These are phyloP conservation scores for Chrysotoxum bicinctum DNA, from an alignment of 2,888 invertebrate species.

Conservation along the genomic window DNA sequence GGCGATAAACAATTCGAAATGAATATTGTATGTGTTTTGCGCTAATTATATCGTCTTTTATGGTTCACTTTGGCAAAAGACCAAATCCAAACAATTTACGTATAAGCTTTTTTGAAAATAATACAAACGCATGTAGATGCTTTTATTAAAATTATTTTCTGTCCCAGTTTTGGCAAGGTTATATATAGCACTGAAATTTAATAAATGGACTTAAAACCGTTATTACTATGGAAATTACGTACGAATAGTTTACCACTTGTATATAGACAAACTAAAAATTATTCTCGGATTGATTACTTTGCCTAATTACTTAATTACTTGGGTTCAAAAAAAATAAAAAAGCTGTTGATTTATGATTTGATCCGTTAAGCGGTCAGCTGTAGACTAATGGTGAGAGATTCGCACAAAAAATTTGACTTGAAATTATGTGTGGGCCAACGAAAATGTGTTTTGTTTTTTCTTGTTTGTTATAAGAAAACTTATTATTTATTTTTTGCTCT, in stretches of 20 bases:
- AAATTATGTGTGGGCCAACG: constrained; percentile 61
- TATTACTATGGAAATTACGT: background rate
- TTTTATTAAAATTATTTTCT: background rate
- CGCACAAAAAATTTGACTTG: constrained; percentile 62
- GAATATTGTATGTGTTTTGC: background rate
- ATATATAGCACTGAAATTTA: background rate
- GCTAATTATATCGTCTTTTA: constrained; percentile 9
- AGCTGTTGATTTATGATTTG: constrained; percentile 60
- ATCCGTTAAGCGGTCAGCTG: constrained; percentile 66
- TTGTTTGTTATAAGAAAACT: constrained; percentile 27
- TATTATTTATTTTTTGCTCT: constrained; percentile 25
- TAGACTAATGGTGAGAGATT: constrained; percentile 64
- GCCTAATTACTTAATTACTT: background rate
- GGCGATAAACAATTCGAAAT: background rate
- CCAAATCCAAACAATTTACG: background rate
- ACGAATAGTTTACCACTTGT: background rate
- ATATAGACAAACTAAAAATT: background rate
- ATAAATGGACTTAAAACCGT: background rate
- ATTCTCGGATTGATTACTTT: background rate
- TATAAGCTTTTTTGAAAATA: background rate
- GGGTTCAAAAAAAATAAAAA: constrained; percentile 30
- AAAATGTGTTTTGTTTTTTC: constrained; percentile 36
- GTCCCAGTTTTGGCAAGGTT: background rate
- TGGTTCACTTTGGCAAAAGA: background rate
- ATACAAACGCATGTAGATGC: background rate